phyloP scores from a whole-genome alignment of 2,888 invertebrate species.

The Dioctria rufipes region DNA sequence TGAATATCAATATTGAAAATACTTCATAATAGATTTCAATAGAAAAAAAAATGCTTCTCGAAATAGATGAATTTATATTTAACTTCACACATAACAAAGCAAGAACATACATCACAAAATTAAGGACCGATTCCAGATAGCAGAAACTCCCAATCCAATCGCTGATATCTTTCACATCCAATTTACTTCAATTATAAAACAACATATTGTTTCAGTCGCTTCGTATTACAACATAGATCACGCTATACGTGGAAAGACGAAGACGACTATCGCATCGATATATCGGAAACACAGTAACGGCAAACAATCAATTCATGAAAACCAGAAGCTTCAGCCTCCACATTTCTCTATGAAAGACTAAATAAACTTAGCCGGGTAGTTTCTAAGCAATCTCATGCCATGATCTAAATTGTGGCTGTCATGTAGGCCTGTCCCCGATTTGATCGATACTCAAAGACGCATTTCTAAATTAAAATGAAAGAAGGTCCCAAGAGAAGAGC shows the following conservation, averaged over 20 bases:
- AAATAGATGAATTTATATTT: slow-evolving; percentile 7
- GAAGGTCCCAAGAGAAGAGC: slow-evolving; percentile 34
- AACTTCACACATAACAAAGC: slow-evolving; percentile 19
- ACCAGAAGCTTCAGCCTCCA: slow-evolving; percentile 50
- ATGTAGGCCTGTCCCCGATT: slow-evolving; percentile 54
- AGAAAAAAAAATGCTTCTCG: slow-evolving; percentile 11
- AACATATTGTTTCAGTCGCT: slow-evolving; percentile 49
- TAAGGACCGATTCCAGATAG: neutral
- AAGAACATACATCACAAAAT: neutral
- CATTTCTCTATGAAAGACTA: slow-evolving; percentile 46
- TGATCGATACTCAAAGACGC: slow-evolving; percentile 55
- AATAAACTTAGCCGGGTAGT: slow-evolving; percentile 28
- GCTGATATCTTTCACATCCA: slow-evolving; percentile 44
- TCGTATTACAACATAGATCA: slow-evolving; percentile 48
- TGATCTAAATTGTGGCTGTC: slow-evolving; percentile 56
- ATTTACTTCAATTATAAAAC: slow-evolving; percentile 53
- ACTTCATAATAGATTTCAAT: neutral
- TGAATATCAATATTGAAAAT: neutral
- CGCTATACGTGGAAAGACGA: slow-evolving; percentile 15
- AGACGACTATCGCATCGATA: slow-evolving; percentile 15
- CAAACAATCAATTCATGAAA: slow-evolving; percentile 47
- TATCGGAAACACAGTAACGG: slow-evolving; percentile 39
- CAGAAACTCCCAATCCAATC: slow-evolving; percentile 32
- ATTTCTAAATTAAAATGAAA: slow-evolving; percentile 53
- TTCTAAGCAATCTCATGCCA: slow-evolving; percentile 51